Evolutionary conservation across 2,797 vertebrate species (phyloP).

Genomic region (Acomys russatus): DNA sequence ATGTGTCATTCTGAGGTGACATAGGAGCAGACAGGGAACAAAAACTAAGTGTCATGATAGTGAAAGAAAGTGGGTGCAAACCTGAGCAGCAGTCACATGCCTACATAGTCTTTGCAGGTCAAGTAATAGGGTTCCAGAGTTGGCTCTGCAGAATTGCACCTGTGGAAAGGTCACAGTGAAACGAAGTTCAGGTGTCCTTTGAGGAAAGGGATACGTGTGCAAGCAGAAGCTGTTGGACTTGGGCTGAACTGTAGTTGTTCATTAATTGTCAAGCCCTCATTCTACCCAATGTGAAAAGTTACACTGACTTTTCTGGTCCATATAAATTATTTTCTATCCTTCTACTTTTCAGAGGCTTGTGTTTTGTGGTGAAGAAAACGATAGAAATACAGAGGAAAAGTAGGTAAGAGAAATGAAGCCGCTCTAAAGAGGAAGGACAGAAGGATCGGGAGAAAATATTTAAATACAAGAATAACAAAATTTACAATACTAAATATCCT

Average conservation of each 20-base stretch:
- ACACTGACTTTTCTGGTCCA: background rate
- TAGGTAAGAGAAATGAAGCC: background rate
- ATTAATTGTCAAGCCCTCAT: background rate
- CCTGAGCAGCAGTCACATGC: background rate
- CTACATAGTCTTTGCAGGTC: slow-evolving; percentile 35
- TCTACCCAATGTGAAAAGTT: background rate
- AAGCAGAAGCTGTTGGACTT: background rate
- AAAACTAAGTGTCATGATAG: background rate
- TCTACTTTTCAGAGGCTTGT: background rate
- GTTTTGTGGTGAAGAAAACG: background rate
- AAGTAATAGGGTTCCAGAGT: slow-evolving; percentile 32
- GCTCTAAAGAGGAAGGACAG: background rate
- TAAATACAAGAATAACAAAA: background rate
- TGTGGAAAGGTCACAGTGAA: slow-evolving; percentile 14
- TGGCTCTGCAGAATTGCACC: slow-evolving; percentile 48
- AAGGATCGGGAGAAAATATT: background rate
- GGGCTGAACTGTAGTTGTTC: background rate
- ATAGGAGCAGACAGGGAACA: slow-evolving; percentile 32
- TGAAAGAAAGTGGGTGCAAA: background rate
- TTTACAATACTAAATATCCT: background rate
- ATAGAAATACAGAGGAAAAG: background rate
- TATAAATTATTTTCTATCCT: too few relatives aligned
- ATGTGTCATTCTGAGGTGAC: slow-evolving; percentile 37
- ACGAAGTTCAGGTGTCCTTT: background rate
- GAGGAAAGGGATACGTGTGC: background rate